These are phyloP conservation scores for Bolborhynchus lineola DNA, from an alignment of 2,113 vertebrate genomes.

Conservation along the genomic window DNA sequence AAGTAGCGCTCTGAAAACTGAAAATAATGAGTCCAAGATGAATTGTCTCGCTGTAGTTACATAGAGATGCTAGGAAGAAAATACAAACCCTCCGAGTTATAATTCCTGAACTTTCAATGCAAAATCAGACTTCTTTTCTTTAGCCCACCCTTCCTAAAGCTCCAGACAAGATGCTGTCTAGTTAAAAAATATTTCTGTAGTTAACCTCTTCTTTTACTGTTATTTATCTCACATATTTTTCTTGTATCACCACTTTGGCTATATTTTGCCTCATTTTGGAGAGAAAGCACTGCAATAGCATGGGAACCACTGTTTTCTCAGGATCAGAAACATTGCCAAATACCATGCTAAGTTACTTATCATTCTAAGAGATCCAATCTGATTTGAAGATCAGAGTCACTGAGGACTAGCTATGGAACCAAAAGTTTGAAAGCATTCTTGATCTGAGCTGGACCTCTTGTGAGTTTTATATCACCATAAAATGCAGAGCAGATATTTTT, in stretches of 20 bases:
- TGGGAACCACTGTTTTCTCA: background rate
- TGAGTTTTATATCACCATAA: background rate
- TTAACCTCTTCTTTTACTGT: background rate
- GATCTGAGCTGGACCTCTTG: background rate
- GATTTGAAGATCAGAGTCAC: background rate
- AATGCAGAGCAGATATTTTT: background rate
- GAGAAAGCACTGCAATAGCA: background rate
- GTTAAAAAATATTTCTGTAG: background rate
- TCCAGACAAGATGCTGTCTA: background rate
- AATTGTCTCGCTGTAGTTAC: background rate
- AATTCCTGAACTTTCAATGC: background rate
- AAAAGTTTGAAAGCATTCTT: background rate
- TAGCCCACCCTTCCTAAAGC: background rate
- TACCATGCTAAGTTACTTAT: background rate
- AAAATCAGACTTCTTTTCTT: background rate
- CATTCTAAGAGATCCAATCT: background rate
- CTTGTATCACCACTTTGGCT: background rate
- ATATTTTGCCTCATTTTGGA: background rate
- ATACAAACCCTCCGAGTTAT: background rate
- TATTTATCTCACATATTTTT: background rate
- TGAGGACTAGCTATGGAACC: background rate
- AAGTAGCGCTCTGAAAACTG: background rate
- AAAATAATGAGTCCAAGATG: background rate
- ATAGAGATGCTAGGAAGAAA: background rate
- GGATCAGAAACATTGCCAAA: background rate